A percentile compares a stretch with the other conserved stretches of the same genome.
Evolutionary conservation across 2,797 vertebrate genomes (phyloP).

Genomic region (Neosalanx taihuensis): DNA sequence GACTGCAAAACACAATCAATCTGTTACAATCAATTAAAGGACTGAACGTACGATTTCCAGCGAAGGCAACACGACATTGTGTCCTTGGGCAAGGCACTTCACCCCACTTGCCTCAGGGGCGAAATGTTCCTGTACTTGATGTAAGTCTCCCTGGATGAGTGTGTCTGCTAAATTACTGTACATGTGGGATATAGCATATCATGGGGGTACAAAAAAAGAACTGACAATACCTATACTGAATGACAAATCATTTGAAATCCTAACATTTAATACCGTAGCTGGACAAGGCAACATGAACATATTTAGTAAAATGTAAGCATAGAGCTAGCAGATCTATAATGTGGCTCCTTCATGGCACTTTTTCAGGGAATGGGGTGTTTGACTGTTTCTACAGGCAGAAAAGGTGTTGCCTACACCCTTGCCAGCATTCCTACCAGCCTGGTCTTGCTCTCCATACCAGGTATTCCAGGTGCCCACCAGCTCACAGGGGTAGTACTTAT

Average conservation of each 20-base stretch:
- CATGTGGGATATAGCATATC: neutral
- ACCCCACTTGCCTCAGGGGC: too few species aligned
- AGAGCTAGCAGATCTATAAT: too few species aligned
- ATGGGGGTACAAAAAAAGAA: too few species aligned
- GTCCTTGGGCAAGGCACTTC: neutral
- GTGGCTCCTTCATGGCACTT: too few species aligned
- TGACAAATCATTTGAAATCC: too few species aligned
- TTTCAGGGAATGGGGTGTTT: too few species aligned
- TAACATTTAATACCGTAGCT: too few species aligned
- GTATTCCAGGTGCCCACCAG: conserved; percentile 99
- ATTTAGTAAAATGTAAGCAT: too few species aligned
- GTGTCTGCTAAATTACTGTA: neutral
- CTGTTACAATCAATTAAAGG: neutral
- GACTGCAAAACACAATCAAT: conserved; percentile 74
- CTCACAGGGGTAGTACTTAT: conserved; percentile 94
- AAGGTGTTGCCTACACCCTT: conserved; percentile 22
- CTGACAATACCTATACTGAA: neutral
- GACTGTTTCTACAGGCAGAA: neutral
- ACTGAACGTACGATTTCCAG: neutral
- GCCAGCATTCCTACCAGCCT: conserved; percentile 87
- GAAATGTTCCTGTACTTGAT: too few species aligned
- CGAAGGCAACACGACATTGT: neutral
- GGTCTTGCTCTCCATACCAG: conserved; percentile 99
- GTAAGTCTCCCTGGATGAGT: too few species aligned
- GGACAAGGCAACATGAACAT: too few species aligned